Percentiles rank a stretch among this genome's conserved stretches.
Conservation (phyloP, 2,797 vertebrate genomes). For the Cryptoprocta ferox region DNA sequence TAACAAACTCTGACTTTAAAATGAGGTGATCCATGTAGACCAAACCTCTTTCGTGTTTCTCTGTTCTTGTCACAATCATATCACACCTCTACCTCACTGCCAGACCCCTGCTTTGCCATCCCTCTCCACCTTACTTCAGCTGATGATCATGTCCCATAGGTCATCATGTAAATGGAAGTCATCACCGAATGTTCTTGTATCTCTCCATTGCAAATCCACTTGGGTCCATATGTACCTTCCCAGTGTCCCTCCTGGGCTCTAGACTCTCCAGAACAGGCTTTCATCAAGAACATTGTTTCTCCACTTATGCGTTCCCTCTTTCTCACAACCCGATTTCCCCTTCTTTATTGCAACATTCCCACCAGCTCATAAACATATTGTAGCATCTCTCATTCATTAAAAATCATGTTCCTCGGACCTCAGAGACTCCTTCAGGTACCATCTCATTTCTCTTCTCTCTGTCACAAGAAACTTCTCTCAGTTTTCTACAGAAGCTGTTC, state of each 20-base stretch:
- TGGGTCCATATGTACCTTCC: background rate
- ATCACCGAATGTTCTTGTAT: background rate
- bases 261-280: background rate
- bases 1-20: background rate
- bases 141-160: background rate
- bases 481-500: accelerated
- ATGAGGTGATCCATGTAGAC: background rate
- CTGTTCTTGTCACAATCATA: background rate
- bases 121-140: background rate
- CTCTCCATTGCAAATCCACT: background rate
- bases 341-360: background rate
- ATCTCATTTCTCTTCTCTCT: background rate
- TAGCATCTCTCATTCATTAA: background rate
- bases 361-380: background rate
- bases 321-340: background rate
- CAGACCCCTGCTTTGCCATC: background rate
- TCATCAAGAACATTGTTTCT: background rate
- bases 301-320: accelerated
- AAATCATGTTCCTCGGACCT: too few relatives aligned
- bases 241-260: background rate
- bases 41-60: background rate
- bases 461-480: background rate
- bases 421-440: background rate
- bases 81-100: background rate
- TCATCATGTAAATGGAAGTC: background rate